phyloP scores from a whole-genome alignment of 35 echinoderm and acorn worm genomes.

The Apostichopus japonicus region DNA sequence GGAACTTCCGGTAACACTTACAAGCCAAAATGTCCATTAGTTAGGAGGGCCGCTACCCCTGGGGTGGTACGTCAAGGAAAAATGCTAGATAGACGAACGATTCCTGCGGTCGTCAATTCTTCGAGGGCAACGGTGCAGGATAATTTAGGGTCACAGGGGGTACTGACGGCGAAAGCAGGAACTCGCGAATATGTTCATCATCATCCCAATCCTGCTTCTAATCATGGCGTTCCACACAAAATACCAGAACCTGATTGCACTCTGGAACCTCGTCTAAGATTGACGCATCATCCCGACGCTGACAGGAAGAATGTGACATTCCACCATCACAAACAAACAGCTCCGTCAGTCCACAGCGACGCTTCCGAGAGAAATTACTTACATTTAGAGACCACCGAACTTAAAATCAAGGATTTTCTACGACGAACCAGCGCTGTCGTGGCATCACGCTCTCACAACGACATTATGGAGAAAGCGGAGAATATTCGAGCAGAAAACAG shows the following conservation, averaged over 20 bases:
- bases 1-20: neutral
- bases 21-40: neutral
- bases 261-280: neutral
- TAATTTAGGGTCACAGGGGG: neutral
- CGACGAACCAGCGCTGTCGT: slow-evolving; percentile 19
- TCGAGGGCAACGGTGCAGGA: neutral
- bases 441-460: slow-evolving; percentile 35
- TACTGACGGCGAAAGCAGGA: neutral
- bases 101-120: slow-evolving; percentile 14
- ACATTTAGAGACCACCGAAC: slow-evolving; percentile 39
- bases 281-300: neutral
- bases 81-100: neutral
- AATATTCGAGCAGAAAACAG: neutral
- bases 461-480: neutral
- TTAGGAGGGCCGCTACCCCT: neutral
- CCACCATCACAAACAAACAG: neutral
- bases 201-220: neutral
- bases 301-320: neutral
- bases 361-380: slow-evolving; percentile 21
- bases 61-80: neutral
- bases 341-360: neutral
- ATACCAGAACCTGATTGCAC: neutral
- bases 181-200: neutral
- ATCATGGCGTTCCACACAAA: neutral
- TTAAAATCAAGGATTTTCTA: slow-evolving; percentile 55